A percentile compares a stretch with the other conserved stretches of the same genome.
phyloP scores from a whole-genome alignment of 2,888 invertebrate species.

The Thalpophila matura region DNA sequence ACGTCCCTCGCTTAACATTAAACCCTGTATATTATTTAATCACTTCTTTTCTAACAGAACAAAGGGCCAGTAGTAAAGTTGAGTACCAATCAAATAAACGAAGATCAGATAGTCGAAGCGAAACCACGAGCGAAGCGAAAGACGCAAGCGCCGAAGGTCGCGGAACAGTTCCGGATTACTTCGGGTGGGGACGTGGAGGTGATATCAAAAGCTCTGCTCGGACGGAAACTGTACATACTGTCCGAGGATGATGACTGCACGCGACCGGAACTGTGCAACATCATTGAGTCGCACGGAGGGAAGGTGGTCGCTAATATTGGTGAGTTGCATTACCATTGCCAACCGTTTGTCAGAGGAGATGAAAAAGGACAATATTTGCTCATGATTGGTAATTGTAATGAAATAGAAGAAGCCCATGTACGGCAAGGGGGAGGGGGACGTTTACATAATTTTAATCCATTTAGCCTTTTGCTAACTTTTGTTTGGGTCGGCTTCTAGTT shows the following conservation, averaged over 20 bases:
- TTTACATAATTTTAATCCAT: too few relatives aligned
- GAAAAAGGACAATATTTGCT: too few relatives aligned
- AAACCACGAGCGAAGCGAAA: conserved; percentile 70
- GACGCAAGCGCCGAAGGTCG: conserved; percentile 71
- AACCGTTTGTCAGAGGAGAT: not conserved
- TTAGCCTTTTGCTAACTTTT: too few relatives aligned
- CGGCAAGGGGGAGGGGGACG: too few relatives aligned
- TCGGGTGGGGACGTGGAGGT: conserved; percentile 65
- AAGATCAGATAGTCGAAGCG: conserved; percentile 68
- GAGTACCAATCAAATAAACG: conserved; percentile 74
- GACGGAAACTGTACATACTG: conserved; percentile 78
- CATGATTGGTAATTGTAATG: too few relatives aligned
- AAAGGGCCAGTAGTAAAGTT: conserved; percentile 79
- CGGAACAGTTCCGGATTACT: conserved; percentile 74
- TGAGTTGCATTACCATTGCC: conserved; percentile 56
- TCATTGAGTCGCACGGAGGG: conserved; percentile 81
- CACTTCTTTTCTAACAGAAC: conserved; percentile 64
- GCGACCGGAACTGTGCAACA: conserved; percentile 72
- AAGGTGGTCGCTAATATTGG: conserved; percentile 79
- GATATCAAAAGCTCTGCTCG: conserved; percentile 75
- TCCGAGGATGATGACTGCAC: conserved; percentile 80
- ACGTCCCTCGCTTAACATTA: too few relatives aligned
- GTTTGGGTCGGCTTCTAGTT: too few relatives aligned
- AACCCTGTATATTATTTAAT: too few relatives aligned
- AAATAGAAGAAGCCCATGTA: too few relatives aligned